Conservation (phyloP, 2,888 invertebrate genomes). For the Digitonthophagus gazella region DNA sequence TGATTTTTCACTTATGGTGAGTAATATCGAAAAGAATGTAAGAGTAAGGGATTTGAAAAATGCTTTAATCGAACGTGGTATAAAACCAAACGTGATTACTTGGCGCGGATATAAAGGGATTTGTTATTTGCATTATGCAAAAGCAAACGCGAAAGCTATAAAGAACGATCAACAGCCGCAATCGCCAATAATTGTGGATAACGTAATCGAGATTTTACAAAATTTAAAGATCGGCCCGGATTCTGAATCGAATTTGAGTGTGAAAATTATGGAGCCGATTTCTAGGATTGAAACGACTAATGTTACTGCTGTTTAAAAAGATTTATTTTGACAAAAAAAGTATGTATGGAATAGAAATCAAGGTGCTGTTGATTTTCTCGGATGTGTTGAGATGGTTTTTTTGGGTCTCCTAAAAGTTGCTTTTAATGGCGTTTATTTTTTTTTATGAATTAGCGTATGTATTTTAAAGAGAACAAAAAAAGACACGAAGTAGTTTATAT, state of each 20-base stretch:
- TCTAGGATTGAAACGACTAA: slow-evolving; percentile 53
- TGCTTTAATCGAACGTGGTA: slow-evolving; percentile 69
- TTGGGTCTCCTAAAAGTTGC: too few relatives aligned
- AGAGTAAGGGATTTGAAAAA: slow-evolving; percentile 74
- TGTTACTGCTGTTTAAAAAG: slow-evolving; percentile 54
- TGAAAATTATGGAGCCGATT: slow-evolving; percentile 55
- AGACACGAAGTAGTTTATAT: too few relatives aligned
- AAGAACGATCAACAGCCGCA: slow-evolving; percentile 28
- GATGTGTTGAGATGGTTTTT: too few relatives aligned
- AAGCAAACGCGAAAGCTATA: slow-evolving; percentile 51
- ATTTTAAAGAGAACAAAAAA: background rate
- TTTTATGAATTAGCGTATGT: background rate
- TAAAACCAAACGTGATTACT: slow-evolving; percentile 73
- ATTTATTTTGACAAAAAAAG: too few relatives aligned
- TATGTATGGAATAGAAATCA: too few relatives aligned
- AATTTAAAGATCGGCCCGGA: slow-evolving; percentile 50
- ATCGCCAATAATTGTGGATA: slow-evolving; percentile 51
- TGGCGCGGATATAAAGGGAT: slow-evolving; percentile 57
- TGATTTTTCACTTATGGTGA: slow-evolving; percentile 57
- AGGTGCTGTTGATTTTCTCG: too few relatives aligned
- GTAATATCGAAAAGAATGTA: slow-evolving; percentile 69
- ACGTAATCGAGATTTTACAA: slow-evolving; percentile 53
- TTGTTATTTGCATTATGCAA: slow-evolving; percentile 70
- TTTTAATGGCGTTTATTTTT: background rate
- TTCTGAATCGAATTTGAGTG: slow-evolving; percentile 43